phyloP scores from a whole-genome alignment of 2,888 invertebrate species.

The Falcaria lacertinaria region DNA sequence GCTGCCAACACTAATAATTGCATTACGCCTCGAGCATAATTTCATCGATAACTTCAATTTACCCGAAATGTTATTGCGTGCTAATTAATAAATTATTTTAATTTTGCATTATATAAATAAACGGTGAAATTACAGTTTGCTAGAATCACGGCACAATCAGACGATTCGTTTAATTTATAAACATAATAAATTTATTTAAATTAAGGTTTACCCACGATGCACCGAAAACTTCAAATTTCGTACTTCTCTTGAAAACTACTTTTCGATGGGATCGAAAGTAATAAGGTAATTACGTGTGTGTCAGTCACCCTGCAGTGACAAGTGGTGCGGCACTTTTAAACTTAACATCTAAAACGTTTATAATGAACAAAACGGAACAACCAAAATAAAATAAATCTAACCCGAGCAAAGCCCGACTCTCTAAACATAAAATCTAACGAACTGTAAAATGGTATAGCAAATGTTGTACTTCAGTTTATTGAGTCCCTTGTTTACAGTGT shows the following conservation, averaged over 20 bases:
- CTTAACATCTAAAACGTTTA: too few relatives aligned
- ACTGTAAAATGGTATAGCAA: background rate
- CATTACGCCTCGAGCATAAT: constrained; percentile 39
- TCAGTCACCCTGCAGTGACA: too few relatives aligned
- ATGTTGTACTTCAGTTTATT: constrained; percentile 1
- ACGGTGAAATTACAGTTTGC: constrained; percentile 33
- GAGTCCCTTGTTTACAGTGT: background rate
- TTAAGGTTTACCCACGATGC: too few relatives aligned
- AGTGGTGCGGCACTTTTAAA: too few relatives aligned
- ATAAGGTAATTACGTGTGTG: too few relatives aligned
- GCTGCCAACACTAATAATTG: constrained; percentile 35
- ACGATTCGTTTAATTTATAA: constrained; percentile 16
- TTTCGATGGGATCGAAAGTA: too few relatives aligned
- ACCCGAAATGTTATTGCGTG: constrained; percentile 43
- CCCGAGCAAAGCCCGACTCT: background rate
- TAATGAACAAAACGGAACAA: background rate
- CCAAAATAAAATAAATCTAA: background rate
- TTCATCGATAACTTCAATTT: constrained; percentile 49
- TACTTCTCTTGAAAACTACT: too few relatives aligned
- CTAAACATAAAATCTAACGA: constrained; percentile 1
- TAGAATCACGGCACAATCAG: constrained; percentile 24
- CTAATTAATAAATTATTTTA: constrained; percentile 57
- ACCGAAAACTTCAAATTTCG: too few relatives aligned
- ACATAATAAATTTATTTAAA: too few relatives aligned
- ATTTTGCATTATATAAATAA: constrained; percentile 36